Evolutionary conservation across 2,888 invertebrate genomes (phyloP).

Genomic region (Thecophora atra): DNA sequence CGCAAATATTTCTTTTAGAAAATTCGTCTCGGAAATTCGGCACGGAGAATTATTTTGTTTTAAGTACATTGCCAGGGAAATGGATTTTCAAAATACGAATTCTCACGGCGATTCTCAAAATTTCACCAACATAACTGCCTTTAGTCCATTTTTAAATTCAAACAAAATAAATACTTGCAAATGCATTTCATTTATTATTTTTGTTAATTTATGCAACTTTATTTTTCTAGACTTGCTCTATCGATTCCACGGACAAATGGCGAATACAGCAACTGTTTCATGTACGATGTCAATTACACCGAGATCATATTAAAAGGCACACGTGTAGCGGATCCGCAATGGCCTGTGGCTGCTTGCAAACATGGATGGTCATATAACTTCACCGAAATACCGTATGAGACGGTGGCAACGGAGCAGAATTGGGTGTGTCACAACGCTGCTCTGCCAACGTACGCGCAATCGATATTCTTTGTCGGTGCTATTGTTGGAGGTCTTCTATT

Average conservation of each 20-base stretch:
- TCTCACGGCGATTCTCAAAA: no score
- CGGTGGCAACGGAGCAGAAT: slow-evolving; percentile 85
- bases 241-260: slow-evolving; percentile 73
- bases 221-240: slow-evolving; percentile 76
- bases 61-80: no score
- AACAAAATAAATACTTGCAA: no score
- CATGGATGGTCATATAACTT: slow-evolving; percentile 86
- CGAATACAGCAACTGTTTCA: slow-evolving; percentile 75
- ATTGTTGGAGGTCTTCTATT: slow-evolving; percentile 86
- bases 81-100: no score
- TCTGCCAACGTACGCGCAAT: slow-evolving; percentile 80
- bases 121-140: no score
- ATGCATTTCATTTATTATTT: no score
- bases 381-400: slow-evolving; percentile 82
- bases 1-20: no score
- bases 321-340: slow-evolving; percentile 73
- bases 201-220: slow-evolving; percentile 63
- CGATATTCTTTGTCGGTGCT: slow-evolving; percentile 88
- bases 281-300: slow-evolving; percentile 82
- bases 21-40: no score
- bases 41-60: no score
- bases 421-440: slow-evolving; percentile 89
- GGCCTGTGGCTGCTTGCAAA: slow-evolving; percentile 75
- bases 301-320: slow-evolving; percentile 71
- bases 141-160: no score